Evolutionary conservation across 2,797 vertebrate species (phyloP), one percentile per base, ranked within the genome.

Genomic region (Oryzias dopingdopingensis): DNA sequence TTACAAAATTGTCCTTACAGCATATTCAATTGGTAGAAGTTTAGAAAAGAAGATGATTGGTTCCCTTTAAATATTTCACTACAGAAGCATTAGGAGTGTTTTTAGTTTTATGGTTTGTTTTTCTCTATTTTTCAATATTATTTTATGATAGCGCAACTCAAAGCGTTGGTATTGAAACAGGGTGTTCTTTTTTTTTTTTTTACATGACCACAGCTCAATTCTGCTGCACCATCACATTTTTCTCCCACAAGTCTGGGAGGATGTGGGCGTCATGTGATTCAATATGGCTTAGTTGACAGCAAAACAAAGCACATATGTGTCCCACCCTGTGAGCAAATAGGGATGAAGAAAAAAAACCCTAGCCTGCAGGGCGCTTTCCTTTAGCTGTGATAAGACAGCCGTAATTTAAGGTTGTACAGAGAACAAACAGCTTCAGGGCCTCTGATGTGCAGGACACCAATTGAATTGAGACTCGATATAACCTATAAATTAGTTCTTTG

Each of bases 211-310:
- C 48, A 64, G 64, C 51, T 75, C 62, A 47, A 52, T 74, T 67
- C 67, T 8, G 53, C 74, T 73, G 70, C 60, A 62, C 68, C 72
- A 59, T 78, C 68, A 66, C 66, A 67, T 70, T 77, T 59, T 64
- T 61, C 78, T 77, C 75, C 74, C 77, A 79, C 76, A 73, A 51
- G 65, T 65, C 70, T 48, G 14, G 69, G 65, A 86, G 81, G 84
- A 85, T 59, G 88, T 89, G 86, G 86, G 88, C 57, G 65, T 88
- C 76, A 64, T 79, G 76, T 62, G 83, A 37, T 12, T 37, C 32
- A 37, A 37, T 37, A 37, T 37, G 86, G 83, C 80, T 42, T 70
- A 76, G 81, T 75, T 70, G 73, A 70, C 72, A 42, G 60, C 68
- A 37, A 82, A 53, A 56, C 66, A 75, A 71, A 74, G 59, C 52